Evolutionary conservation across 2,113 vertebrate genomes (phyloP), one percentile per base, ranked within the genome.

Genomic region (Tretioscincus oriximinensis): DNA sequence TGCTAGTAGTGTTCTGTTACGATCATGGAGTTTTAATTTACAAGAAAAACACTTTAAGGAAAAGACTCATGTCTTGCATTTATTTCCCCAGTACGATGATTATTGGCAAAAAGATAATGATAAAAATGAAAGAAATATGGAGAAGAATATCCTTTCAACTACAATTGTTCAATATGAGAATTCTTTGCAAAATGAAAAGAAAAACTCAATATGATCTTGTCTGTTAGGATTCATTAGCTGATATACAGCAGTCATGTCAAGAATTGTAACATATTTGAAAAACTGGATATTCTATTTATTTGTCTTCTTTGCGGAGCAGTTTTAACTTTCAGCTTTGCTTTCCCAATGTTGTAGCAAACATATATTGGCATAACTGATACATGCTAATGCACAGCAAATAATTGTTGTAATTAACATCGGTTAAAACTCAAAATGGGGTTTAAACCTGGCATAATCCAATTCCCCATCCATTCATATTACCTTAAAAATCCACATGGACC

Each of bases 161-260:
- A 45, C 88, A 86, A 84, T 75, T 2, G 66, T 68, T 89, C 83
- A 70, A 80, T 77, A 58, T n/a, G 4, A 0, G 0, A 2, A 68
- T 73, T 76, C 85, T 83, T 66, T 74, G 31, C 81, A 75, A 41
- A 86, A 76, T 58, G n/a, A 47, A 26, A 76, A 86, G 61, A 54
- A 35, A 54, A 82, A 88, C 88, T 66, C 61, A 80, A 54, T 66
- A 77, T 11, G 29, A 63, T 51, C 85, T 76, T 85, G 60, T 14
- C 72, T 67, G 51, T 74, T 76, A 49, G 64, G 85, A 88, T 85
- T 58, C 81, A 86, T 89, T 88, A 89, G 66, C 69, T 82, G 71
- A 85, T 86, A 90, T 90, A 84, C 81, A 29, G 31, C 41, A 84
- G 26, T 77, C 85, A 54, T 88, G 81, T 85, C 87, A 90, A 86